Evolutionary conservation across 2,888 invertebrate species (phyloP), one percentile per base, ranked within the genome.

Genomic region (Andrena chrysosceles): DNA sequence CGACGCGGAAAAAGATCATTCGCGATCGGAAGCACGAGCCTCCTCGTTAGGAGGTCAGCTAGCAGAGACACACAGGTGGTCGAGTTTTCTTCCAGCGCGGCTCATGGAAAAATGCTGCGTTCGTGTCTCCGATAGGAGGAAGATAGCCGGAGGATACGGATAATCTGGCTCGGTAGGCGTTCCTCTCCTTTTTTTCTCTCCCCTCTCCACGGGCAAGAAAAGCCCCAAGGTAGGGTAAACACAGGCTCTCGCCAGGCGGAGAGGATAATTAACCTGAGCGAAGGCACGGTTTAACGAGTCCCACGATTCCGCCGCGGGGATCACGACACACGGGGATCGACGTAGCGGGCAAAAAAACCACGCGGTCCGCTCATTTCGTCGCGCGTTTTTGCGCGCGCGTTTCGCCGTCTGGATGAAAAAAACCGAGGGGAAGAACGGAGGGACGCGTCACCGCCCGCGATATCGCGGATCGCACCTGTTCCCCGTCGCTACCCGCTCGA

Each of bases 211-310:
- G 35, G 26, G 70, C 81, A 77, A 77, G 78, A 74, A 71, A 77
- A 77, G 10, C 54, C 35, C 62, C 56, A 71, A 48, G 79, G 62
- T 35, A 52, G 59, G 64, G 71, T 77, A 77, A 74, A 83, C 66
- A 82, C 66, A 66, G 60, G 62, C 77, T 80, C 84, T 87, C 84
- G 77, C 83, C 87, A 81, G 85, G 77, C 73, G 59, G 23, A 20
- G 59, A 83, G 71, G 86, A 84, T 86, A 87, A 86, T 85, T 83
- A 87, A 85, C 78, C 81, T 69, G 75, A 77, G 64, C 76, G 79
- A 72, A 77, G 77, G 68, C 73, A 85, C 82, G 76, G 69, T 82
- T 85, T 88, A 89, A 90, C 89, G 85, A 90, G 90, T 89, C 86
- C 87, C 89, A 88, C 88, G 88, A 91, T 85, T 89, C 84, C 69